Conservation (phyloP, 2,888 invertebrate genomes). For the Eilema caniola region DNA sequence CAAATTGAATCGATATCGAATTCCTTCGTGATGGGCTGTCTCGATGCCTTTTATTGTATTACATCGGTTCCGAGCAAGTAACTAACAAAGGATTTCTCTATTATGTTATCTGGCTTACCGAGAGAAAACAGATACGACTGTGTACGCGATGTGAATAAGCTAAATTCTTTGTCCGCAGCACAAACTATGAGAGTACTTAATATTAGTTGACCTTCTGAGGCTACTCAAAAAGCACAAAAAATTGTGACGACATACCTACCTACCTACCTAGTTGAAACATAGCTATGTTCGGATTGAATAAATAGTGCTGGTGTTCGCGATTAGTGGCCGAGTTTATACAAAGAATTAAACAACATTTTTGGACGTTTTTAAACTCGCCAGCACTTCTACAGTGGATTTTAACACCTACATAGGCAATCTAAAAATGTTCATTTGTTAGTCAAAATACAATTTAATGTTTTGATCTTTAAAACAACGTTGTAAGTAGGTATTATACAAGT, state of each 20-base stretch:
- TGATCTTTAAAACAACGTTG: background rate
- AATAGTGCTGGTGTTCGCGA: constrained; percentile 51
- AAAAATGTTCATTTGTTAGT: background rate
- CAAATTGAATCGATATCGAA: constrained; percentile 60
- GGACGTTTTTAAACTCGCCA: constrained; percentile 34
- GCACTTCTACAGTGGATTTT: constrained; percentile 43
- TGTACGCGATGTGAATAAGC: constrained; percentile 51
- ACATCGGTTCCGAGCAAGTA: constrained; percentile 46
- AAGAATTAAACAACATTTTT: constrained; percentile 47
- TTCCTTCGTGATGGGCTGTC: constrained; percentile 48
- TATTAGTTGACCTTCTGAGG: constrained; percentile 54
- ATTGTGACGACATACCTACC: constrained; percentile 44
- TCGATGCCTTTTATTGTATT: constrained; percentile 54
- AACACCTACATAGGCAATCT: too few species aligned
- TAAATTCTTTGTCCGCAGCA: constrained; percentile 47
- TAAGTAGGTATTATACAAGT: background rate
- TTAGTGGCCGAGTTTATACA: constrained; percentile 39
- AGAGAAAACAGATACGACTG: constrained; percentile 57
- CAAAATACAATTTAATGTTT: background rate
- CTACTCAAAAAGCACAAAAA: constrained; percentile 60
- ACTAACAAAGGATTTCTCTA: constrained; percentile 66
- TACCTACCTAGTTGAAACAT: too few species aligned
- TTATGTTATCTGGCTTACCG: constrained; percentile 64
- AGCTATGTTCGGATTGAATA: constrained; percentile 56
- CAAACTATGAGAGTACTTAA: constrained; percentile 39